A percentile compares a stretch with the other conserved stretches of the same genome.
Evolutionary conservation across 1,140 invertebrate species (phyloP).

Genomic region (Papilio aristodemus): DNA sequence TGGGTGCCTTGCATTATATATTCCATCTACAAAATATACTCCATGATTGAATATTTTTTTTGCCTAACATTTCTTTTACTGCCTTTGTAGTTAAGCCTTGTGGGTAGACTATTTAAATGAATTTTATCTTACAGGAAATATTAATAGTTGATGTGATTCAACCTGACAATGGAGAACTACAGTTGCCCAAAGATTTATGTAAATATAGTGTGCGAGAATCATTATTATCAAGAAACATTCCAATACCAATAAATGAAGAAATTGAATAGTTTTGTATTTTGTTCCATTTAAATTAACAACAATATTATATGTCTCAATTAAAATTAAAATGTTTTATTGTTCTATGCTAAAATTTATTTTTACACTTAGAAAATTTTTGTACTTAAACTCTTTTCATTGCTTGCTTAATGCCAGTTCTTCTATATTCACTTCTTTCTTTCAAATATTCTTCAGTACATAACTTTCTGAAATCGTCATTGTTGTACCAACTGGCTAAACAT

Average conservation of each 20-base stretch:
- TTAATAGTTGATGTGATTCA: constrained; percentile 65
- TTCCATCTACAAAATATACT: no score
- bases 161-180: constrained; percentile 40
- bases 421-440: constrained; percentile 88
- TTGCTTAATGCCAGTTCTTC: constrained; percentile 88
- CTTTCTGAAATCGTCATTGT: constrained; percentile 87
- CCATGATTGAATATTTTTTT: no score
- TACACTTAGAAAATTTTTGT: constrained; percentile 7
- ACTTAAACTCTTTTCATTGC: constrained; percentile 71
- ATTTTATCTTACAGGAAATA: constrained; percentile 66
- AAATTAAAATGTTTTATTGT: constrained; percentile 41
- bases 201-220: constrained; percentile 64
- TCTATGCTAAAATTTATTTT: constrained; percentile 29
- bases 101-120: no score
- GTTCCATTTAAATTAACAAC: constrained; percentile 52
- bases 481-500: constrained; percentile 89
- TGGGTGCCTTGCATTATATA: no score
- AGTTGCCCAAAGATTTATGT: constrained; percentile 60
- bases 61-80: no score
- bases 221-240: constrained; percentile 67
- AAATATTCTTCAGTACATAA: constrained; percentile 90
- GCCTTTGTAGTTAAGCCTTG: no score
- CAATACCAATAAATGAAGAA: constrained; percentile 69
- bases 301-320: constrained; percentile 14
- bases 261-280: constrained; percentile 53